Base-by-base conservation (phyloP, 2,113 vertebrate species). In the Nerophis lumbriciformis region DNA sequence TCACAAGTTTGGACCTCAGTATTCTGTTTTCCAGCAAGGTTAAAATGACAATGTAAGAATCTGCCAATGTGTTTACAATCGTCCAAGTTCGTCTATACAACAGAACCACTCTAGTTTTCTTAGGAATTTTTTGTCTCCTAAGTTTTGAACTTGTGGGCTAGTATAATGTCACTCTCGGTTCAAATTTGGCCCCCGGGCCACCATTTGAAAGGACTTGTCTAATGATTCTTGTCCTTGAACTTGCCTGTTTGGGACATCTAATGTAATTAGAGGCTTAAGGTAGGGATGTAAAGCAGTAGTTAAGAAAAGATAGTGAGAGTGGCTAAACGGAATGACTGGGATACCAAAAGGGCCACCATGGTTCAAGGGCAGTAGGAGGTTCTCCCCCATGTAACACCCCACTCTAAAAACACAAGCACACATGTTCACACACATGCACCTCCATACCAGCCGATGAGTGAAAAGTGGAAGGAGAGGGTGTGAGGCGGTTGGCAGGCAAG, bases 191-290 rank as follows among this genome's bases (percentile, higher is more conserved):
- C 28, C 28, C 1, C 4, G 28, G 28, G 28, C 28, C 28, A 28
- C 28, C 28, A 28, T 28, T 28, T 28, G 28, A 28, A 28, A 28
- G 28, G 28, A 28, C 28, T 28, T 28, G 28, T 28, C 1, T 79
- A 75, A 79, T 58, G 72, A 51, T 58, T 44, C 58, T 14, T n/a
- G 69, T 75, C 75, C 69, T 37, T 53, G 38, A 66, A 61, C 71
- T 73, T 52, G 53, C 78, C 79, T 74, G 65, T 68, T 78, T 78
- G 83, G 77, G 75, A 89, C 83, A 86, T 86, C 77, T 87, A 88
- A 88, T 89, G 85, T 79, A 88, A 89, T 90, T 88, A 88, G 71
- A 83, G 71, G 73, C 76, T 78, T 74, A 63, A 77, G 76, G 69
- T 79, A 79, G 79, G 71, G 71, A 63, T 63, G 6, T 63, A 55